Percentiles rank a stretch among this genome's conserved stretches.
Evolutionary conservation across 1,140 invertebrate genomes (phyloP).

Genomic region (Halictus rubicundus): DNA sequence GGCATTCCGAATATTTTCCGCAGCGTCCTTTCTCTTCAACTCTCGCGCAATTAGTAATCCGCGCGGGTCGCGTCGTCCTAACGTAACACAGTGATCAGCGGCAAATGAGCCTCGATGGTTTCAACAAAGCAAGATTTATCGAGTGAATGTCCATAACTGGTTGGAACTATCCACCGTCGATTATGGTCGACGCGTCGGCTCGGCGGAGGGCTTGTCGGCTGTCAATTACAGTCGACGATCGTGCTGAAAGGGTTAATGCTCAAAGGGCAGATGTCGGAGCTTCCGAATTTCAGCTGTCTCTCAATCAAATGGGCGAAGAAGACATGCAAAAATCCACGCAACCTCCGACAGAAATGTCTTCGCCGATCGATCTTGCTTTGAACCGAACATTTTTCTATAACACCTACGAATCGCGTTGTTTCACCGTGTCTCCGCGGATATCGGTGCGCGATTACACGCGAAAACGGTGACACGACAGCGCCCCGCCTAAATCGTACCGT

Average conservation of each 20-base stretch:
- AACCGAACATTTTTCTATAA: background rate
- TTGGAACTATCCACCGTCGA: slow-evolving; percentile 15
- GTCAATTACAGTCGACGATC: slow-evolving; percentile 28
- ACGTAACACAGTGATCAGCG: background rate
- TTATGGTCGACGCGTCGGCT: slow-evolving; percentile 17
- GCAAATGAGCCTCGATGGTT: background rate
- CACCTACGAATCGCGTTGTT: background rate
- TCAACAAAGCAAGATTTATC: background rate
- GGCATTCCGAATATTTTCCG: too few relatives aligned
- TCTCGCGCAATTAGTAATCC: background rate
- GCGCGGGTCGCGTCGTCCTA: background rate
- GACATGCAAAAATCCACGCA: background rate
- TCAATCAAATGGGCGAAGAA: background rate
- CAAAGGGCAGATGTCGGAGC: slow-evolving; percentile 12
- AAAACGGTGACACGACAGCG: background rate
- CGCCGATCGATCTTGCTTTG: background rate
- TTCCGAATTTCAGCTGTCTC: background rate
- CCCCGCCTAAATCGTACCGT: slow-evolving; percentile 5
- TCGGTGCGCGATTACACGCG: background rate
- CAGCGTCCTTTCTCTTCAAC: too few relatives aligned
- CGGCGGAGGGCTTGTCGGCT: slow-evolving; percentile 16
- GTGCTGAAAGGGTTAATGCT: slow-evolving; percentile 17
- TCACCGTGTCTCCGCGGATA: too few relatives aligned
- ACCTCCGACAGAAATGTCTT: background rate
- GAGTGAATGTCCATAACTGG: background rate